Percentiles rank a stretch among this genome's conserved stretches.
Conservation (phyloP, 2,888 invertebrate genomes). For the Chrysina gloriosa region DNA sequence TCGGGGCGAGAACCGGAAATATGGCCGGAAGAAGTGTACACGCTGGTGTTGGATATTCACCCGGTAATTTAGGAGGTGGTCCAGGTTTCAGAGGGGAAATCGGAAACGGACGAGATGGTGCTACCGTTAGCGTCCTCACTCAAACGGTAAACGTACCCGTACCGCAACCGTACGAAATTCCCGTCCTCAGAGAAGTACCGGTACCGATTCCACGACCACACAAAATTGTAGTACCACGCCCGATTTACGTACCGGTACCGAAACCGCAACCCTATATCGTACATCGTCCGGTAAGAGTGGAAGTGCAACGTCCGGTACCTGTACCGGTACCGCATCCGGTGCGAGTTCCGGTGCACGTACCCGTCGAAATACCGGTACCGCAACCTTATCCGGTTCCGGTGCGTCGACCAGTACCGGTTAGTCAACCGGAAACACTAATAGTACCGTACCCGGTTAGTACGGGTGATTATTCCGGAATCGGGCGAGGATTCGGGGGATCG, state of each 20-base stretch:
- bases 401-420: slow-evolving; percentile 66
- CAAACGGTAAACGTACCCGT: slow-evolving; percentile 63
- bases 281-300: slow-evolving; percentile 66
- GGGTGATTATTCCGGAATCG: slow-evolving; percentile 3
- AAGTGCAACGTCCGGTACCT: slow-evolving; percentile 53
- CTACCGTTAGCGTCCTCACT: slow-evolving; percentile 53
- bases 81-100: background rate
- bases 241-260: slow-evolving; percentile 64
- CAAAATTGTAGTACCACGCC: slow-evolving; percentile 59
- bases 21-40: no score
- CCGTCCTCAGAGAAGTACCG: slow-evolving; percentile 59
- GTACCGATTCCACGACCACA: slow-evolving; percentile 62
- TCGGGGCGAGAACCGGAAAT: no score
- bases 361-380: slow-evolving; percentile 57
- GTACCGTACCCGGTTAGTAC: background rate
- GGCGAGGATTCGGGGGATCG: slow-evolving; percentile 9
- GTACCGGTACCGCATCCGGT: slow-evolving; percentile 46
- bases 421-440: slow-evolving; percentile 52
- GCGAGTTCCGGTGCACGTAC: slow-evolving; percentile 1
- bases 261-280: slow-evolving; percentile 70
- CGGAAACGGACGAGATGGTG: slow-evolving; percentile 53
- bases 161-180: slow-evolving; percentile 60
- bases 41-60: background rate
- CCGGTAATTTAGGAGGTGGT: background rate
- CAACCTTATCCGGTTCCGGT: slow-evolving; percentile 67